phyloP scores from a whole-genome alignment of 2,888 invertebrate species.

The Choristoneura rosaceana region DNA sequence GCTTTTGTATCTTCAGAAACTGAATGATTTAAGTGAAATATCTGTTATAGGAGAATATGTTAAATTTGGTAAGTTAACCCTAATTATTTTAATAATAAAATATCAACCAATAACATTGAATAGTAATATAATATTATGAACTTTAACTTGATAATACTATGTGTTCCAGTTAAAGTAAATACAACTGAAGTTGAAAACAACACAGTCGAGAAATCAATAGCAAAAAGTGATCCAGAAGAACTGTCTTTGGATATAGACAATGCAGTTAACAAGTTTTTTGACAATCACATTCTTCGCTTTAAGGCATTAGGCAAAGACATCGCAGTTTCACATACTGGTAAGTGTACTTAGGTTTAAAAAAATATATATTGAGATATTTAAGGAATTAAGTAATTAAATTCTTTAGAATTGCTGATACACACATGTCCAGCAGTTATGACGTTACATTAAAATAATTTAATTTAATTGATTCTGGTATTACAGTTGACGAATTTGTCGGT shows the following conservation, averaged over 20 bases:
- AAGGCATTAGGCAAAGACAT: conserved; percentile 70
- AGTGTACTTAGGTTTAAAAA: conserved; percentile 42
- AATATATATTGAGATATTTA: not conserved
- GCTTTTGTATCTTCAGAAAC: conserved; percentile 82
- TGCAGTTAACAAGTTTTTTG: conserved; percentile 84
- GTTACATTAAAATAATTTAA: not conserved
- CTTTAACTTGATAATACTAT: not conserved
- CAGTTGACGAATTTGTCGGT: conserved; percentile 76
- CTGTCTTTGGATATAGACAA: conserved; percentile 78
- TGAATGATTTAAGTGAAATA: conserved; percentile 83
- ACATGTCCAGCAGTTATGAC: no score
- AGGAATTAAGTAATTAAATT: not conserved
- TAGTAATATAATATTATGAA: not conserved
- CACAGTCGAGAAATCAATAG: conserved; percentile 44
- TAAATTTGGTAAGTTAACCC: conserved; percentile 75
- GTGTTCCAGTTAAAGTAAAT: conserved; percentile 64
- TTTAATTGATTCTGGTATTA: conserved; percentile 41
- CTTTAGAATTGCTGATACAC: no score
- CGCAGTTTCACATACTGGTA: conserved; percentile 68
- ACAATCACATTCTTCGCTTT: conserved; percentile 80
- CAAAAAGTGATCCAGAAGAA: conserved; percentile 58
- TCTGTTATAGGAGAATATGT: conserved; percentile 84
- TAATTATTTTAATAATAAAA: not conserved
- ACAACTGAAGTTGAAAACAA: conserved; percentile 49
- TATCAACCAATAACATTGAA: no score